Evolutionary conservation across 2,888 invertebrate species (phyloP), one percentile per base, ranked within the genome.

Genomic region (Silvanus unidentatus): DNA sequence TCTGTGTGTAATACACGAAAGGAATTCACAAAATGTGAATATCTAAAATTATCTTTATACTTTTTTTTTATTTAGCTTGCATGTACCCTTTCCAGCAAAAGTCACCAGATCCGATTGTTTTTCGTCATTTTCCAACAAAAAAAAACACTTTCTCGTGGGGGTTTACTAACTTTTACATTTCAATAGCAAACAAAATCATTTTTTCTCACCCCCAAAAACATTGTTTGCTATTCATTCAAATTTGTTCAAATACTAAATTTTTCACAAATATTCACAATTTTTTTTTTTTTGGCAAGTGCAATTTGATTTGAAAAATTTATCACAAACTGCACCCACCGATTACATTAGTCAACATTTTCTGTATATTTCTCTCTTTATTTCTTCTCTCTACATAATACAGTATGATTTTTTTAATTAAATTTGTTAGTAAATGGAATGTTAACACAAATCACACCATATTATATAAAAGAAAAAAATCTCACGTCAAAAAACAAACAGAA

Each of bases 41-140:
- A 22, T 22, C 8, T 22, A 3, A 22, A 3, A 5, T 5, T 22
- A 22, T 5, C 10, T 6, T 32, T 32, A 32, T 5, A 32, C 5
- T 3, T 32, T 32, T 49, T 49, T 45, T 32, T 42, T 49, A 43
- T 52, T 54, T 60, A 59, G 58, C 60, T 60, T 64, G 60, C 63
- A n/a, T n/a, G 66, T 68, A 69, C 69, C 69, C 69, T 69, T n/a
- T 69, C 65, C 70, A 68, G 66, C 66, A 67, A 64, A 60, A 32
- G n/a, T 32, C 28, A 28, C 28, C 6, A 28, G 10, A 28, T 28
- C 8, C 10, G 28, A 28, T 28, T 32, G 59, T 63, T 64, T 49
- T 58, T 22, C 55, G 45, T 53, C 54, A 27, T 30, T 42, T 11
- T 44, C 13, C 16, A 5, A 5, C 8, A 22, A 8, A 22, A 8